phyloP scores from a whole-genome alignment of 2,113 vertebrate species.

The Protobothrops mucrosquamatus region DNA sequence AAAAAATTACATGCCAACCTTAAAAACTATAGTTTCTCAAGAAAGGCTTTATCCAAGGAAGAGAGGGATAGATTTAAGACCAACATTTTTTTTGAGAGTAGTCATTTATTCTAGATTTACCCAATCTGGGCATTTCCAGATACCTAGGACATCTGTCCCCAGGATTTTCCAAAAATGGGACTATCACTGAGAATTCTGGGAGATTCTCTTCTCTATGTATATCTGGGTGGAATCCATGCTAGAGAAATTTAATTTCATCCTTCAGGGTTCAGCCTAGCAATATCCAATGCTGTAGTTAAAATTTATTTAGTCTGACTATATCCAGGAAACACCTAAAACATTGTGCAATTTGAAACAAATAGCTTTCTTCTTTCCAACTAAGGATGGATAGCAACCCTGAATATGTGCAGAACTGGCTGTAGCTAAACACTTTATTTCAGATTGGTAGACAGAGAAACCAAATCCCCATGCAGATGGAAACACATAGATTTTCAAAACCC shows the following conservation, averaged over 20 bases:
- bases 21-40: not conserved
- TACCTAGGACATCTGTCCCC: not conserved
- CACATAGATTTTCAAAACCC: not conserved
- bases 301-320: not conserved
- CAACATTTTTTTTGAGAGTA: not conserved
- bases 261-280: not conserved
- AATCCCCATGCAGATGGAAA: not conserved
- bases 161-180: not conserved
- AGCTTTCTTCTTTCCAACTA: not conserved
- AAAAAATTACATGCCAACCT: too few relatives aligned
- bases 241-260: not conserved
- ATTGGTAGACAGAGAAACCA: not conserved
- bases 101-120: not conserved
- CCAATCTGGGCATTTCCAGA: not conserved
- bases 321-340: not conserved
- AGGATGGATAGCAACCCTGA: not conserved
- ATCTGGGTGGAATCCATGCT: not conserved
- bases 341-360: not conserved
- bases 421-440: not conserved
- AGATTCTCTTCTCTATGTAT: not conserved
- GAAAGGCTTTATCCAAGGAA: not conserved
- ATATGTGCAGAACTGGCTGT: not conserved
- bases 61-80: not conserved
- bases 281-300: not conserved
- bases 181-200: not conserved